These are phyloP conservation scores for Ivindomyrus marchei DNA, from an alignment of 2,113 vertebrate species.

Conservation along the genomic window DNA sequence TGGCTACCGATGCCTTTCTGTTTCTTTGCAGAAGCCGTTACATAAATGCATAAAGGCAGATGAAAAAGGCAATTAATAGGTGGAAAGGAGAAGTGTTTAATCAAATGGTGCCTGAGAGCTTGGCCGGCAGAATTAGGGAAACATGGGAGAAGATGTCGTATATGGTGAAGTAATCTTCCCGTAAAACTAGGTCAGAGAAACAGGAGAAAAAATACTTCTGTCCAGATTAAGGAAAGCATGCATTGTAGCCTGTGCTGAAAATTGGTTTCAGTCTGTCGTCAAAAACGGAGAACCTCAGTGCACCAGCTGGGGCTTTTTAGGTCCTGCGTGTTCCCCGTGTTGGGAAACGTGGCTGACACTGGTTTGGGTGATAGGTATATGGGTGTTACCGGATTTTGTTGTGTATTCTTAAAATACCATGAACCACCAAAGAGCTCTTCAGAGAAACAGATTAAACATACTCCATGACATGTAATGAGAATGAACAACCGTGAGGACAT, in stretches of 20 bases:
- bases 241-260: slow-evolving; percentile 1
- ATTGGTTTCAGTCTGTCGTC: neutral
- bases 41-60: neutral
- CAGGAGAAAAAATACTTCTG: neutral
- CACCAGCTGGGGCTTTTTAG: neutral
- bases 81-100: neutral
- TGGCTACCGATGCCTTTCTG: neutral
- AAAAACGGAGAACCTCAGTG: neutral
- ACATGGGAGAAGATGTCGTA: slow-evolving; percentile 42
- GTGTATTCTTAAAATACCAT: neutral
- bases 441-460: slow-evolving; percentile 25
- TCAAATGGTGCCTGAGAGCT: slow-evolving; percentile 11
- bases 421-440: neutral
- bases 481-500: slow-evolving; percentile 24
- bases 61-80: slow-evolving; percentile 19
- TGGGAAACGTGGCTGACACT: neutral
- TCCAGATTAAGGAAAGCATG: neutral
- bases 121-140: slow-evolving; percentile 13
- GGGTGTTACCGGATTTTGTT: neutral
- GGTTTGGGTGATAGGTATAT: neutral
- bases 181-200: slow-evolving; percentile 7
- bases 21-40: neutral
- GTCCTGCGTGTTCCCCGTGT: neutral
- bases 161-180: neutral
- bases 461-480: slow-evolving; percentile 26